Evolutionary conservation across 2,113 vertebrate genomes (phyloP).

Genomic region (Sylvilagus bachmani): DNA sequence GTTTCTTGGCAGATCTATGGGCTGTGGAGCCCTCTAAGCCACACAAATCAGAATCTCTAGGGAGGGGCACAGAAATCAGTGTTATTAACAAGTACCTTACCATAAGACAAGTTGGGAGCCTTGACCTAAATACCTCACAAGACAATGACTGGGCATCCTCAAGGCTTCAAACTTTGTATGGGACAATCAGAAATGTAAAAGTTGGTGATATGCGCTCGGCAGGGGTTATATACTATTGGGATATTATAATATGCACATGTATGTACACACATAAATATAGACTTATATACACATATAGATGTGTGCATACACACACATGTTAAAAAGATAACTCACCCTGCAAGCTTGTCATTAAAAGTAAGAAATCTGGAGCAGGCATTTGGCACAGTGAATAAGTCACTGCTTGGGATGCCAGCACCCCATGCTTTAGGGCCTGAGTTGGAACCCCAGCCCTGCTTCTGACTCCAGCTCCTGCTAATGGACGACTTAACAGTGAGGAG

Average conservation of each 20-base stretch:
- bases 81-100: background rate
- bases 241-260: background rate
- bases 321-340: background rate
- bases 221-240: background rate
- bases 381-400: too few relatives aligned
- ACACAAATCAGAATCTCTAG: background rate
- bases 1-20: conserved; percentile 29
- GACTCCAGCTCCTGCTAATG: too few relatives aligned
- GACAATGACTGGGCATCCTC: background rate
- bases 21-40: background rate
- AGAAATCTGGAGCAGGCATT: background rate
- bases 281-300: background rate
- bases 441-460: background rate
- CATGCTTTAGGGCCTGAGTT: background rate
- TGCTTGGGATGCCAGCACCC: too few relatives aligned
- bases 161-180: background rate
- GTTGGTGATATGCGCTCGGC: background rate
- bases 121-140: background rate
- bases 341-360: background rate
- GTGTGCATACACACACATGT: background rate
- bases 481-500: background rate
- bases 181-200: background rate
- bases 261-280: background rate
- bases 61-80: background rate
- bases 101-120: background rate